A percentile compares a stretch with the other conserved stretches of the same genome.
Evolutionary conservation across 2,888 invertebrate genomes (phyloP).

Genomic region (Lycocerus yunnanus): DNA sequence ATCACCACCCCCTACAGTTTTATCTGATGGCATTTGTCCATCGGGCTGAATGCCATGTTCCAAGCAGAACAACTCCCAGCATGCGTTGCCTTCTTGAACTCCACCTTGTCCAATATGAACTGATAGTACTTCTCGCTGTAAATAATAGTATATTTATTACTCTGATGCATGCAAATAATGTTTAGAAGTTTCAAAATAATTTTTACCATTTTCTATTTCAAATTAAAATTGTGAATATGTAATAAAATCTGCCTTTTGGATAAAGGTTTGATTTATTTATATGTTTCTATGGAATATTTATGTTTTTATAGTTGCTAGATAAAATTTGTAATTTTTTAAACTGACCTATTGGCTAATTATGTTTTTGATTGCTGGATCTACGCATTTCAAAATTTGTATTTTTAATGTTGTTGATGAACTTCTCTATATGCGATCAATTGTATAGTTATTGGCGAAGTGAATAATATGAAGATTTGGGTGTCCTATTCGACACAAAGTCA

Average conservation of each 20-base stretch:
- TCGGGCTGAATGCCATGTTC: constrained; percentile 71
- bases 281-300: neutral
- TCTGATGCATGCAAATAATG: neutral
- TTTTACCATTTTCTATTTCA: neutral
- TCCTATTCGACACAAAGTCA: no score
- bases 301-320: neutral
- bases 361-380: no score
- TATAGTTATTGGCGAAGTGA: no score
- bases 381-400: no score
- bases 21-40: constrained; percentile 58
- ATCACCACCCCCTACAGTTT: constrained; percentile 47
- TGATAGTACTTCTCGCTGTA: constrained; percentile 78
- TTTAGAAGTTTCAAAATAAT: neutral
- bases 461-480: no score
- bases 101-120: constrained; percentile 83
- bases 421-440: no score
- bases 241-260: neutral
- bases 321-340: neutral
- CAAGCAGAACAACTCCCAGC: constrained; percentile 78
- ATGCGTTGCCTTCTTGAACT: constrained; percentile 77
- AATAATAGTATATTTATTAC: constrained; percentile 29
- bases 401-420: no score
- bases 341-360: no score
- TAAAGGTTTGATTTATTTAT: neutral
- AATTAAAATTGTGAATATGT: neutral